phyloP scores from a whole-genome alignment of 2,113 vertebrate species.

The Nesospiza acunhae region DNA sequence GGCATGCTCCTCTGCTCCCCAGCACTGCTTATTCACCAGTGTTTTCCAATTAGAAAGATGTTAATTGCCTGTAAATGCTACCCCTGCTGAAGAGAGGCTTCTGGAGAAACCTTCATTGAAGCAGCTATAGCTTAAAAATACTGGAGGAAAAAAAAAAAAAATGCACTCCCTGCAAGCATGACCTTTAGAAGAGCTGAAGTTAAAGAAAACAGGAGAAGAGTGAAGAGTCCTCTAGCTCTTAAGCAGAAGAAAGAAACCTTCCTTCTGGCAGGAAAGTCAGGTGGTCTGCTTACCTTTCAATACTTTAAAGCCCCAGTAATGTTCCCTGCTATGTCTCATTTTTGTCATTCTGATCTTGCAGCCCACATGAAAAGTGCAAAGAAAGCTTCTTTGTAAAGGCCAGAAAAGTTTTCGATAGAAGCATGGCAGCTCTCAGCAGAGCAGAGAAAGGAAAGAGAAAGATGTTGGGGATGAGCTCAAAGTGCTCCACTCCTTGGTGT shows the following conservation, averaged over 20 bases:
- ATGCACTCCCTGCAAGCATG: background rate
- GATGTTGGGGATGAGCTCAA: background rate
- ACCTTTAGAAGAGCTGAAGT: background rate
- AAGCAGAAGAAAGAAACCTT: background rate
- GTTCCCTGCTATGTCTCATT: background rate
- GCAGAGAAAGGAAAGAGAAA: background rate
- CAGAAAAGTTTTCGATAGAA: background rate
- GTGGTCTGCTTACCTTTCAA: background rate
- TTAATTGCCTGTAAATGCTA: background rate
- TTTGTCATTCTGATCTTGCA: background rate
- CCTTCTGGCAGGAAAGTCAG: background rate
- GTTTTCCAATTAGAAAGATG: background rate
- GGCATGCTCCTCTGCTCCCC: background rate
- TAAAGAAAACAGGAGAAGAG: background rate
- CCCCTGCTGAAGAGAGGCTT: background rate
- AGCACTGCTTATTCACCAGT: background rate
- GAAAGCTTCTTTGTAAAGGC: background rate
- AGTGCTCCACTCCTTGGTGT: background rate
- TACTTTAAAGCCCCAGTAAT: background rate
- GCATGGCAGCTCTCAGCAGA: background rate
- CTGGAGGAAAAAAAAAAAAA: background rate
- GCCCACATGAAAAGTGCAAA: background rate
- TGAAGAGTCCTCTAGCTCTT: background rate
- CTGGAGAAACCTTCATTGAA: background rate
- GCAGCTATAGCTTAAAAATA: background rate